phyloP scores from a whole-genome alignment of 2,888 invertebrate species.

The Aphidoletes aphidimyza region DNA sequence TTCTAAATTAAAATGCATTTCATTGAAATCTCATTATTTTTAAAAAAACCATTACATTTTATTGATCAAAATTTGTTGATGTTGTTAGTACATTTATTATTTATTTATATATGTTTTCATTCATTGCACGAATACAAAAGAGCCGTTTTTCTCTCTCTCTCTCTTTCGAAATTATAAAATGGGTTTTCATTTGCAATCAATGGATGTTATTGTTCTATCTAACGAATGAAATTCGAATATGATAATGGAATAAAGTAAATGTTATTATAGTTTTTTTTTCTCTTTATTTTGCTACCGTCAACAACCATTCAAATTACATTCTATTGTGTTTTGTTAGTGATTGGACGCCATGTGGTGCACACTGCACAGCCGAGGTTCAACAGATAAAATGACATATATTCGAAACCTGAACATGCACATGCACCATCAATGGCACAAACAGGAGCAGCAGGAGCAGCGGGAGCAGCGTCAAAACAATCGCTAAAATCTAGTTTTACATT shows the following conservation, averaged over 20 bases:
- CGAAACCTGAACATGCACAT: slow-evolving; percentile 27
- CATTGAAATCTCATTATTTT: background rate
- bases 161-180: slow-evolving; percentile 8
- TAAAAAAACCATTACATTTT: background rate
- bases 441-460: too few relatives aligned
- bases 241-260: slow-evolving; percentile 38
- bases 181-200: slow-evolving; percentile 35
- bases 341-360: background rate
- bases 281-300: background rate
- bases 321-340: slow-evolving; percentile 16
- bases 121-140: slow-evolving; percentile 8
- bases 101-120: background rate
- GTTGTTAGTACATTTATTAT: background rate
- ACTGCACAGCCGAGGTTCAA: slow-evolving; percentile 4
- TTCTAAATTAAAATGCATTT: slow-evolving; percentile 42
- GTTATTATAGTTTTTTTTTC: background rate
- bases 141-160: too few relatives aligned
- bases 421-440: background rate
- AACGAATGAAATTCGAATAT: slow-evolving; percentile 14
- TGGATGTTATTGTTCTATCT: slow-evolving; percentile 15
- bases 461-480: background rate
- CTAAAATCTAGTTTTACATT: background rate
- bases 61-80: background rate
- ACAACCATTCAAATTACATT: slow-evolving; percentile 20
- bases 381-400: slow-evolving; percentile 42